Base-by-base conservation (phyloP, 2,113 vertebrate species). In the Prionailurus viverrinus region DNA sequence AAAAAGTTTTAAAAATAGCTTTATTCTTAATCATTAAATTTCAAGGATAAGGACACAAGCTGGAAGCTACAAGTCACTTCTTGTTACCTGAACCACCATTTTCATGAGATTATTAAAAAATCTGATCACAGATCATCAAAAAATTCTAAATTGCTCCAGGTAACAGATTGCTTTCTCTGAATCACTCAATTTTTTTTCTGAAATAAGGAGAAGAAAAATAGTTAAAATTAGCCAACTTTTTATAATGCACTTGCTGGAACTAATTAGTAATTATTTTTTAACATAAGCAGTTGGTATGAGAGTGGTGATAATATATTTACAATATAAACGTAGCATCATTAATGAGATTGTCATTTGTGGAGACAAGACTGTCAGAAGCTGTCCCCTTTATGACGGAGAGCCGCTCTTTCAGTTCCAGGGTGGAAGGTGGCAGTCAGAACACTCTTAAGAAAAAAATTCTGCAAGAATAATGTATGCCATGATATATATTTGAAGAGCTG, bases 201-300 rank as follows among this genome's bases (percentile, higher is more conserved):
- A 97, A 97, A 81, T 15, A 68, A 58, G n/a, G 78, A 96, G 69
- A 55, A 83, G 79, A 36, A 91, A 96, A 96, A 88, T 84, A 93
- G 95, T 97, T 98, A 97, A 97, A 98, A 97, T 97, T 98, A 97
- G 93, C 66, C 33, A 91, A 85, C 69, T 84, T 97, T 92, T 97
- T 86, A 91, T 69, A 95, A 97, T 48, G 68, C 91, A 78, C 73
- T 97, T 96, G 88, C 95, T 93, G 27, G 94, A 96, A 94, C 96
- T 89, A 97, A 97, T 97, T 97, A 97, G 96, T 96, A 96, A 97
- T 97, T 97, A 95, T 93, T 97, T 97, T 95, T 96, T 94, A 96
- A 68, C 95, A 95, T 93, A 94, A 90, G 94, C 97, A 98, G 95
- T 98, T 98, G 98, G 91, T 97, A 89, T 94, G 91, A 95, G 94